Percentiles rank a stretch among this genome's conserved stretches.
Conservation (phyloP, 92 coral and sea anemone species). For the Blastomussa wellsi region DNA sequence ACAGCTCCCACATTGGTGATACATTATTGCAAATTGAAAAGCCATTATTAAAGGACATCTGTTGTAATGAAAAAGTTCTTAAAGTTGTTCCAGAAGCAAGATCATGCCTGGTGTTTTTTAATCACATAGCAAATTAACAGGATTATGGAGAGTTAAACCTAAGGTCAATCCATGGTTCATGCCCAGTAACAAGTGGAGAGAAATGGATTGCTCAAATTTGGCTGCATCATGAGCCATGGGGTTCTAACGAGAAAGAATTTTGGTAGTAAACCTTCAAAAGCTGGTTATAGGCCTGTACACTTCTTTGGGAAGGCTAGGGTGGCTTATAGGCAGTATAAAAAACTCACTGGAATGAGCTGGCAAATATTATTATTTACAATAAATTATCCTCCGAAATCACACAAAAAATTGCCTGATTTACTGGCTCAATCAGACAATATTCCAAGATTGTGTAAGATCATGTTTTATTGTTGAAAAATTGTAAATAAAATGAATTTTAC, state of each 20-base stretch:
- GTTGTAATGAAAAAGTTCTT: conserved; percentile 34
- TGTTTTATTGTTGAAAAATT: too few relatives aligned
- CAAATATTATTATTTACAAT: too few relatives aligned
- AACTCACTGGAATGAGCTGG: too few relatives aligned
- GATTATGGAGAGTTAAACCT: conserved; percentile 51
- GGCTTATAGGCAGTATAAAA: too few relatives aligned
- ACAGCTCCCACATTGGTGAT: conserved; percentile 21
- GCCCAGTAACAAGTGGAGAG: conserved; percentile 64
- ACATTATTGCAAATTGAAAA: conserved; percentile 22
- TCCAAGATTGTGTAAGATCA: too few relatives aligned
- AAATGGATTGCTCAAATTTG: conserved; percentile 81
- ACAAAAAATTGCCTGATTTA: too few relatives aligned
- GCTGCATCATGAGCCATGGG: conserved; percentile 70
- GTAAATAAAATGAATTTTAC: too few relatives aligned
- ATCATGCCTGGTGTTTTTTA: conserved; percentile 62
- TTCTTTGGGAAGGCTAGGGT: too few relatives aligned
- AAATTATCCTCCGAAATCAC: too few relatives aligned
- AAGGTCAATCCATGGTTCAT: conserved; percentile 72
- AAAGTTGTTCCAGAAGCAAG: conserved; percentile 58
- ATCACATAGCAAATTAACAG: conserved; percentile 36
- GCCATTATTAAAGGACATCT: conserved; percentile 57
- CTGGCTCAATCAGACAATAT: too few relatives aligned
- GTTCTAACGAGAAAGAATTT: conserved; percentile 36
- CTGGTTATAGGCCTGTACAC: too few relatives aligned
- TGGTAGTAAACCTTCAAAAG: conserved; percentile 6